A percentile compares a stretch with the other conserved stretches of the same genome.
phyloP scores from a whole-genome alignment of 2,888 invertebrate species.

The Cryptocephalus moraei region DNA sequence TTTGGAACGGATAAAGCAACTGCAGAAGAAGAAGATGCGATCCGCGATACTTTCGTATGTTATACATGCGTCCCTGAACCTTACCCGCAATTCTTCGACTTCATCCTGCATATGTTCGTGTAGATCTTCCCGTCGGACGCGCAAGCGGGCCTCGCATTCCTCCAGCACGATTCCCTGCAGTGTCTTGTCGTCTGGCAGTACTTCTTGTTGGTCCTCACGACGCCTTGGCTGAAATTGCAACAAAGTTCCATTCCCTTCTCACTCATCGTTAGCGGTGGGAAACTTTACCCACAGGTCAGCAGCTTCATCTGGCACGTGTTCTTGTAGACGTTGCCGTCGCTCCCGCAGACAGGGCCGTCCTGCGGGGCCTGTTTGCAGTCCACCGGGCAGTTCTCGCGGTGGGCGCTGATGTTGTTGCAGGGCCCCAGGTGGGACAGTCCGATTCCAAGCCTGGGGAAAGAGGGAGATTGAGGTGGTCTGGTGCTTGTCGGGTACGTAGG shows the following conservation, averaged over 20 bases:
- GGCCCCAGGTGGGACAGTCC: conserved; percentile 52
- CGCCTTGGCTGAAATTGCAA: conserved; percentile 57
- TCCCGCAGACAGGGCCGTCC: conserved; percentile 86
- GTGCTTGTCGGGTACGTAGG: too few relatives aligned
- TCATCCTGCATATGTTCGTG: conserved; percentile 84
- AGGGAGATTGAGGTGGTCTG: too few relatives aligned
- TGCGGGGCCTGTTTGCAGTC: conserved; percentile 76
- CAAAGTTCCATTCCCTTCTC: not conserved
- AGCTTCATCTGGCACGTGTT: conserved; percentile 90
- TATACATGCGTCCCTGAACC: not conserved
- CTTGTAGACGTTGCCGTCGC: conserved; percentile 85
- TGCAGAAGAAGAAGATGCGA: too few relatives aligned
- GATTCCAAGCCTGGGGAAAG: conserved; percentile 44
- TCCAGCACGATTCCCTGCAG: conserved; percentile 85
- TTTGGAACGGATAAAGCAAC: too few relatives aligned
- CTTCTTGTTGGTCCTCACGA: conserved; percentile 78
- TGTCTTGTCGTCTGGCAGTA: conserved; percentile 86
- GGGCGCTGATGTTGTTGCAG: conserved; percentile 64
- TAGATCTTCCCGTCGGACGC: conserved; percentile 85
- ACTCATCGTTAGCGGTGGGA: not conserved
- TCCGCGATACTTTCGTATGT: too few relatives aligned
- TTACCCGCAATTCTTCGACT: conserved; percentile 84
- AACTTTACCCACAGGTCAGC: conserved; percentile 73
- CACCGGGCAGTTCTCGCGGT: conserved; percentile 82
- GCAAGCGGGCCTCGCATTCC: conserved; percentile 79